Evolutionary conservation across 2,888 invertebrate species (phyloP), one percentile per base, ranked within the genome.

Genomic region (Seira sanloemensis): DNA sequence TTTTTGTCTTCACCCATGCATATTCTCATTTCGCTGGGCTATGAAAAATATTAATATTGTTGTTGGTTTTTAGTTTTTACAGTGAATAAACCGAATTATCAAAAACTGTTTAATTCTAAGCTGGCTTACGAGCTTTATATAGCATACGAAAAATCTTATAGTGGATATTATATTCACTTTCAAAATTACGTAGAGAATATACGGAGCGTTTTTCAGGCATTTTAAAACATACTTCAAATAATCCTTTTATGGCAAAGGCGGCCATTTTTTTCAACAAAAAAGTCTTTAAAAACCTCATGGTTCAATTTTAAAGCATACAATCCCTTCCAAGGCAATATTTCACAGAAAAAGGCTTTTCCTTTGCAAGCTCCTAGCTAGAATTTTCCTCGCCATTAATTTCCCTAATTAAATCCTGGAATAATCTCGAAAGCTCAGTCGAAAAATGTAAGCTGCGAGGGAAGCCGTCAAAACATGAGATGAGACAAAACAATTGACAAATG

Each of bases 31-130:
- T 16, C 2, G 50, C 50, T 50, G 12, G 50, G 50, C 50, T 7
- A 7, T 7, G 37, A 50, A 50, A 62, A 62, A 62, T 21, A 62
- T 58, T 62, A 62, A 62, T 16, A 62, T 21, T 62, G 12, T 62
- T 50, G 50, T 50, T 12, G 23, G 62, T 62, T 62, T 62, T n/a
- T 23, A 19, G 21, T 62, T 62, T 62, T 62, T 23, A 62, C 62
- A 62, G 62, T 62, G 62, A 62, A 62, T 62, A 62, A 62, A 9
- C 62, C 62, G 62, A 62, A 21, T 62, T 21, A 21, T 62, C 19
- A 62, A 37, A 62, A 62, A 62, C 62, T 19, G 62, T 62, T 62
- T 62, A 62, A 62, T 62, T 23, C 21, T 9, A n/a, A 58, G 58
- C 58, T 58, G 58, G n/a, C 37, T 37, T 58, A 58, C 21, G 7